A percentile compares a stretch with the other conserved stretches of the same genome.
Conservation (phyloP, 2,888 invertebrate genomes). For the Xestia ashworthii region DNA sequence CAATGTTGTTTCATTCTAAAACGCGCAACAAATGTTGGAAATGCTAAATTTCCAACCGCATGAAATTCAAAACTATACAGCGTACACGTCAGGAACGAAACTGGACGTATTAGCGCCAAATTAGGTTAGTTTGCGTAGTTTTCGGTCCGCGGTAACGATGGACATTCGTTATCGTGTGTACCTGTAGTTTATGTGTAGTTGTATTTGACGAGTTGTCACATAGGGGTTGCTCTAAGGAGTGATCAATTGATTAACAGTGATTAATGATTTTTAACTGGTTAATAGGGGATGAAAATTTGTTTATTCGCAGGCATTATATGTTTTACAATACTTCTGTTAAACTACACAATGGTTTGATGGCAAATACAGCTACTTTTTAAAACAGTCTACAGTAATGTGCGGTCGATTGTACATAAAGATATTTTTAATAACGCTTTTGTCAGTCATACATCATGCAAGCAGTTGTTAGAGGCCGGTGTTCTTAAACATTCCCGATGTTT, state of each 20-base stretch:
- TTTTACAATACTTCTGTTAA: too few relatives aligned
- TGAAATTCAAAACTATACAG: not conserved
- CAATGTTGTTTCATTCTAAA: not conserved
- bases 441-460: too few relatives aligned
- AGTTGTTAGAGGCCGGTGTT: too few relatives aligned
- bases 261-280: not conserved
- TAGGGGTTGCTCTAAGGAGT: not conserved
- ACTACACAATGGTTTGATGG: too few relatives aligned
- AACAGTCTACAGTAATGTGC: too few relatives aligned
- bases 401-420: too few relatives aligned
- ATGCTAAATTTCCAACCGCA: constrained; percentile 18
- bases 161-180: constrained; percentile 35
- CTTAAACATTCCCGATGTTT: too few relatives aligned
- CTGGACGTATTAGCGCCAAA: constrained; percentile 41
- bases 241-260: constrained; percentile 3
- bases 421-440: too few relatives aligned
- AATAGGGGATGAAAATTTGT: too few relatives aligned
- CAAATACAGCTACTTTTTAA: too few relatives aligned
- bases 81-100: constrained; percentile 13
- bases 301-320: too few relatives aligned
- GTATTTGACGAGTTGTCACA: not conserved
- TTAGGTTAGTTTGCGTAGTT: constrained; percentile 51
- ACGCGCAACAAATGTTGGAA: constrained; percentile 12
- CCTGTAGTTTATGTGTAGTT: not conserved
- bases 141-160: constrained; percentile 41